phyloP scores from a whole-genome alignment of 2,888 invertebrate species.

The Tetropium fuscum region DNA sequence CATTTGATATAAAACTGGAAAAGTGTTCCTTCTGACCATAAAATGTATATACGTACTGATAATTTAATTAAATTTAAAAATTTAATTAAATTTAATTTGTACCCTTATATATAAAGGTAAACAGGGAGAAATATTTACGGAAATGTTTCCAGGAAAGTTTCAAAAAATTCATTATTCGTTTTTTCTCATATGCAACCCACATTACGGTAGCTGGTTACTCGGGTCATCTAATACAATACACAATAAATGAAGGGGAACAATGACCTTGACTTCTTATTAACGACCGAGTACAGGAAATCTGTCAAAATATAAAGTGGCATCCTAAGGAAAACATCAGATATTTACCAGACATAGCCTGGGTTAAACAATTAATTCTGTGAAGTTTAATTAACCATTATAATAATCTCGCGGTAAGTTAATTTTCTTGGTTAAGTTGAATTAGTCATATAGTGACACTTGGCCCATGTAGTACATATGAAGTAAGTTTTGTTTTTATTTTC shows the following conservation, averaged over 20 bases:
- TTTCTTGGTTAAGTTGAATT: constrained; percentile 30
- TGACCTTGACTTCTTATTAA: constrained; percentile 12
- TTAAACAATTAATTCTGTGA: constrained; percentile 30
- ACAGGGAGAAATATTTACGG: too few relatives aligned
- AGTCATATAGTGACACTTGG: constrained; percentile 25
- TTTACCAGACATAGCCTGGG: background rate
- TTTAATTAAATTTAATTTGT: too few relatives aligned
- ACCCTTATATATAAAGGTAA: too few relatives aligned
- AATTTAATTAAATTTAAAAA: too few relatives aligned
- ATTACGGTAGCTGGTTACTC: too few relatives aligned
- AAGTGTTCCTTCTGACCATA: too few relatives aligned
- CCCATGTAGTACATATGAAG: constrained; percentile 23
- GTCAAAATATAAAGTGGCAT: constrained; percentile 17
- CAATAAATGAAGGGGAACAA: background rate
- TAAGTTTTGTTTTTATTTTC: constrained; percentile 42
- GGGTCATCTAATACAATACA: too few relatives aligned
- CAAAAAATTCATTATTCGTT: too few relatives aligned
- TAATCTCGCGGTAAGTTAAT: constrained; percentile 34
- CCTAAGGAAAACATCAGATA: constrained; percentile 6
- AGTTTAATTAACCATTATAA: constrained; percentile 32
- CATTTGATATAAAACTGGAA: too few relatives aligned
- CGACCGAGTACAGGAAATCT: constrained; percentile 15
- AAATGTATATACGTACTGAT: too few relatives aligned
- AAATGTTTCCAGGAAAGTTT: too few relatives aligned
- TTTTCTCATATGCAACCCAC: background rate